These are phyloP conservation scores for Eupelmus urozonus DNA, from an alignment of 2,888 invertebrate genomes.

Conservation along the genomic window DNA sequence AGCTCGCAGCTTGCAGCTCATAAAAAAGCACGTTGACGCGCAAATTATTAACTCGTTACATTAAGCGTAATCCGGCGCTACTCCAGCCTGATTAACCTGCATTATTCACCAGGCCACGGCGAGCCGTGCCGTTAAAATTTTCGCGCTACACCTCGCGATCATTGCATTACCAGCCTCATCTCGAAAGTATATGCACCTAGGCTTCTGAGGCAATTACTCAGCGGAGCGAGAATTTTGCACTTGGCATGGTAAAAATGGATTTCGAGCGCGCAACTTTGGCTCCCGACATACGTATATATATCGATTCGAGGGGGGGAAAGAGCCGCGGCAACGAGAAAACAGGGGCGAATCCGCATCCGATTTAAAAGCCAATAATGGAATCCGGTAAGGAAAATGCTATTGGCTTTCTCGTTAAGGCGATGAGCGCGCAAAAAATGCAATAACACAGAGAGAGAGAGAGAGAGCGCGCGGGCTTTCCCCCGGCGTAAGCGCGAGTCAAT, in stretches of 20 bases:
- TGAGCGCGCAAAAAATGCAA: conserved; percentile 49
- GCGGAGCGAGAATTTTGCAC: not conserved
- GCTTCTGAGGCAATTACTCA: conserved; percentile 26
- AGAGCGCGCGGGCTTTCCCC: too few relatives aligned
- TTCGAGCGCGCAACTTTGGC: too few relatives aligned
- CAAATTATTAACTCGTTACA: conserved; percentile 33
- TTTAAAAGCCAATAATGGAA: conserved; percentile 30
- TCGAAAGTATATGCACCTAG: not conserved
- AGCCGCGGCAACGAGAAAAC: too few relatives aligned
- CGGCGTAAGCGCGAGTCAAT: conserved; percentile 27
- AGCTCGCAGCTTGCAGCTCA: too few relatives aligned
- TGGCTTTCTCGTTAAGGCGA: conserved; percentile 49
- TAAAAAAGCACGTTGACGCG: not conserved
- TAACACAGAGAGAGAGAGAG: too few relatives aligned
- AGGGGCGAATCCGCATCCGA: not conserved
- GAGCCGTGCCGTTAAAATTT: too few relatives aligned
- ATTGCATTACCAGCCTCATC: conserved; percentile 32
- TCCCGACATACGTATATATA: not conserved
- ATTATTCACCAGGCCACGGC: conserved; percentile 8
- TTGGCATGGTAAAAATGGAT: not conserved
- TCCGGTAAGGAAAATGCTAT: conserved; percentile 41
- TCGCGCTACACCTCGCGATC: not conserved
- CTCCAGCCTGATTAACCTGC: conserved; percentile 29
- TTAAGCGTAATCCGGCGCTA: not conserved
- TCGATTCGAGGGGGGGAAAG: not conserved